Evolutionary conservation across 2,113 vertebrate genomes (phyloP).

Genomic region (Pangasianodon gigas): DNA sequence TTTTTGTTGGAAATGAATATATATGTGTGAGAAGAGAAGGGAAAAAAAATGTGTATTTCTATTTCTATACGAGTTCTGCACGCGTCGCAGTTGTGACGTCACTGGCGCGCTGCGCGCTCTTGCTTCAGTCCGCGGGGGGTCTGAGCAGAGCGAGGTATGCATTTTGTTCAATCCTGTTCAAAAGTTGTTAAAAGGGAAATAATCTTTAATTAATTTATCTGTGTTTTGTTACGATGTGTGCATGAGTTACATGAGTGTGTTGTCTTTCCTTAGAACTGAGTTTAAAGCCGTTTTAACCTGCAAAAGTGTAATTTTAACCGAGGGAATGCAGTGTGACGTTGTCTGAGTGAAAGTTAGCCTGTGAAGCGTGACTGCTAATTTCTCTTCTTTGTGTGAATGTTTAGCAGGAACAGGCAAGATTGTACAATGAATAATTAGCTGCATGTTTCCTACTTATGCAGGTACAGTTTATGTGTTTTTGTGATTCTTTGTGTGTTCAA

Average conservation of each 20-base stretch:
- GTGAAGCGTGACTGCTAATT: background rate
- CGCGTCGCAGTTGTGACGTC: background rate
- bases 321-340: background rate
- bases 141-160: background rate
- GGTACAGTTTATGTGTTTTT: no score
- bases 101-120: background rate
- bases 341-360: background rate
- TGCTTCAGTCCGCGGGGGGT: background rate
- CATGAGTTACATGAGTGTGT: background rate
- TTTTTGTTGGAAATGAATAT: background rate
- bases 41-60: background rate
- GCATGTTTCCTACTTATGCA: no score
- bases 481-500: no score
- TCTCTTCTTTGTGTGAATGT: background rate
- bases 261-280: background rate
- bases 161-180: background rate
- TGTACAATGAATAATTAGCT: no score
- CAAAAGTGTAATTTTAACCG: background rate
- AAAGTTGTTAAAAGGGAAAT: background rate
- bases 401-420: background rate
- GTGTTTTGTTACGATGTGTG: background rate
- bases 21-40: background rate
- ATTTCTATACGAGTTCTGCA: background rate
- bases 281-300: background rate
- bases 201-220: background rate